Conservation (phyloP, 2,797 vertebrate genomes). For the Schizothorax lantsangensis region DNA sequence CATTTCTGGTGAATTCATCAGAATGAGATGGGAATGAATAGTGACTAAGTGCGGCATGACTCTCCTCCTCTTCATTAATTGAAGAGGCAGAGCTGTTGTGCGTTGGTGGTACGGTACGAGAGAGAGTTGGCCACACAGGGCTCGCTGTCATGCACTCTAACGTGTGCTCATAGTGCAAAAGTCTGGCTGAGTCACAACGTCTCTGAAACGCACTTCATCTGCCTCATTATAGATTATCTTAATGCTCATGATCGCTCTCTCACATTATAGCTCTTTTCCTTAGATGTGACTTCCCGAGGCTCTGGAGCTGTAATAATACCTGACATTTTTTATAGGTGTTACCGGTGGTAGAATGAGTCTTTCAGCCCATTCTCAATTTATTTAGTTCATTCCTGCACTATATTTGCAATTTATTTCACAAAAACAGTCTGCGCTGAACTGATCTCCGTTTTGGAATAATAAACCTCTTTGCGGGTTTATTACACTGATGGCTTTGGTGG, state of each 20-base stretch:
- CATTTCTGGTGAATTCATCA: slow-evolving; percentile 30
- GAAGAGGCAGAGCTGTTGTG: slow-evolving; percentile 42
- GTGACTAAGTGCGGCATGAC: slow-evolving; percentile 49
- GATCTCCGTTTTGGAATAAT: background rate
- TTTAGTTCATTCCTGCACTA: slow-evolving; percentile 14
- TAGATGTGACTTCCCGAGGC: slow-evolving; percentile 17
- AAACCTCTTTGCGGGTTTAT: background rate
- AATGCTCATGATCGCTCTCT: slow-evolving; percentile 19
- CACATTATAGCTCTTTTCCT: slow-evolving; percentile 1
- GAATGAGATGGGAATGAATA: slow-evolving; percentile 27
- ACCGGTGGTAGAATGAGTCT: background rate
- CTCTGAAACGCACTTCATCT: slow-evolving; percentile 27
- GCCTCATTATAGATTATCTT: slow-evolving; percentile 26
- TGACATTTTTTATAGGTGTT: background rate
- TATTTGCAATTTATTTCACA: background rate
- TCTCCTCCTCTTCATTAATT: slow-evolving; percentile 47
- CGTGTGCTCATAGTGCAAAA: slow-evolving; percentile 29
- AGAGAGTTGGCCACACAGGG: slow-evolving; percentile 43
- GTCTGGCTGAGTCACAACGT: slow-evolving; percentile 21
- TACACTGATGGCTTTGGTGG: background rate
- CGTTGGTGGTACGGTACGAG: slow-evolving; percentile 43
- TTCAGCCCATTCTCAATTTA: background rate
- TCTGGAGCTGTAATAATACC: slow-evolving; percentile 12
- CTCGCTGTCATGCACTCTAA: slow-evolving; percentile 31
- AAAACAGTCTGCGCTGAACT: background rate